These are phyloP conservation scores for Trichonephila clavata DNA, from an alignment of 1,140 invertebrate genomes.

Conservation along the genomic window DNA sequence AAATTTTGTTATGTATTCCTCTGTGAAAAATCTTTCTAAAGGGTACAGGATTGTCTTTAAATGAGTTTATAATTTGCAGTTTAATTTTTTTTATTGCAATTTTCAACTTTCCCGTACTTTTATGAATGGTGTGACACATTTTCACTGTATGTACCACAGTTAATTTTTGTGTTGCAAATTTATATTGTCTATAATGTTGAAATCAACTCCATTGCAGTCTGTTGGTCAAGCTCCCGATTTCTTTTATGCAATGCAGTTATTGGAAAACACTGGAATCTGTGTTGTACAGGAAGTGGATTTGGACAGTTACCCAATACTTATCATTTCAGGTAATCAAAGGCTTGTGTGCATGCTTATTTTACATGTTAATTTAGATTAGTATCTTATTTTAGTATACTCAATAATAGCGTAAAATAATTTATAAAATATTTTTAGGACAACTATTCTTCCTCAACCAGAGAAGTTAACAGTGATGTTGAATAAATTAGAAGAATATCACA, in stretches of 20 bases:
- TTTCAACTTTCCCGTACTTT: too few relatives aligned
- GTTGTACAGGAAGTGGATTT: constrained; percentile 97
- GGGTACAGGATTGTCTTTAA: too few relatives aligned
- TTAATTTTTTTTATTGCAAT: too few relatives aligned
- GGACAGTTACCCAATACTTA: constrained; percentile 96
- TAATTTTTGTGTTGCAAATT: too few relatives aligned
- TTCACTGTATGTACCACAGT: too few relatives aligned
- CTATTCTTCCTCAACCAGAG: constrained; percentile 61
- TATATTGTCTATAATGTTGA: too few relatives aligned
- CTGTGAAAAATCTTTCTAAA: too few relatives aligned
- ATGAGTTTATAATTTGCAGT: too few relatives aligned
- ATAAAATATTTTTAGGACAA: constrained; percentile 81
- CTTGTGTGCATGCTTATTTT: not conserved
- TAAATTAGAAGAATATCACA: constrained; percentile 59
- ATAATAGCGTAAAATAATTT: not conserved
- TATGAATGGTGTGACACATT: too few relatives aligned
- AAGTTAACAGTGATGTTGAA: constrained; percentile 42
- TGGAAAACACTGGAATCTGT: constrained; percentile 94
- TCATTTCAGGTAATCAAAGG: constrained; percentile 89
- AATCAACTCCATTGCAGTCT: constrained; percentile 63
- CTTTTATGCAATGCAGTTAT: constrained; percentile 95
- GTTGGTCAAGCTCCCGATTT: constrained; percentile 87
- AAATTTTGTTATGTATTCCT: too few relatives aligned
- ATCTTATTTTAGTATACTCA: not conserved
- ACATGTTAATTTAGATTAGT: not conserved